Base-by-base conservation (phyloP, 1,140 invertebrate species). In the Drosophila nebulosa region DNA sequence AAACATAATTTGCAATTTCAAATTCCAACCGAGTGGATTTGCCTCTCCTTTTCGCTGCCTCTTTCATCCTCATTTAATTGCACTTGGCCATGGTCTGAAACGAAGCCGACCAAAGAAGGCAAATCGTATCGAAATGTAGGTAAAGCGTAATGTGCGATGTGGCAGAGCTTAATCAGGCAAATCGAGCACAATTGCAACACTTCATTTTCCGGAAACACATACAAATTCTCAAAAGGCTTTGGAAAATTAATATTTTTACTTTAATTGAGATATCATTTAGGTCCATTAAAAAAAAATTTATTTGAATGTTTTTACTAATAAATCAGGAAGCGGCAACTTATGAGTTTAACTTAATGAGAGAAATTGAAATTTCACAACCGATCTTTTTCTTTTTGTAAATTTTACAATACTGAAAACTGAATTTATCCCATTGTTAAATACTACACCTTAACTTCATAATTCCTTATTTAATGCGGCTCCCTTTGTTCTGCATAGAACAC, bases 1-100 rank as follows among this genome's bases (percentile, higher is more conserved):
- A 81, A 88, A 78, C 78, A 88, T 88, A 88, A 89, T 89, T 80
- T 89, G 73, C 84, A 89, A 84, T 89, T 89, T 92, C 46, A 96
- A 95, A 69, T 78, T 74, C 64, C 57, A 42, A 30, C 56, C 52
- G 14, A 16, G 56, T 2, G 32, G 35, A 24, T 21, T 64, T 52
- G 10, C 32, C 60, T n/a, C n/a, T 18, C 24, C n/a, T 30, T 55
- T 55, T 12, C 22, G 22, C 52, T 21, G 22, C 32, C 50, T 14
- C 10, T 6, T 16, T 39, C n/a, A 1, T 10, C n/a, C 26, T 14
- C 52, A 55, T 55, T 55, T 55, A 55, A 55, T 55, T 55, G 52
- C 52, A 55, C 52, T 55, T 55, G 26, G 52, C 52, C 52, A 55
- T 27, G 51, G 51, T 7, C 16, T 42, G 14, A 42, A 42, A 18